phyloP scores from a whole-genome alignment of 2,113 vertebrate genomes.

The Melozone crissalis region DNA sequence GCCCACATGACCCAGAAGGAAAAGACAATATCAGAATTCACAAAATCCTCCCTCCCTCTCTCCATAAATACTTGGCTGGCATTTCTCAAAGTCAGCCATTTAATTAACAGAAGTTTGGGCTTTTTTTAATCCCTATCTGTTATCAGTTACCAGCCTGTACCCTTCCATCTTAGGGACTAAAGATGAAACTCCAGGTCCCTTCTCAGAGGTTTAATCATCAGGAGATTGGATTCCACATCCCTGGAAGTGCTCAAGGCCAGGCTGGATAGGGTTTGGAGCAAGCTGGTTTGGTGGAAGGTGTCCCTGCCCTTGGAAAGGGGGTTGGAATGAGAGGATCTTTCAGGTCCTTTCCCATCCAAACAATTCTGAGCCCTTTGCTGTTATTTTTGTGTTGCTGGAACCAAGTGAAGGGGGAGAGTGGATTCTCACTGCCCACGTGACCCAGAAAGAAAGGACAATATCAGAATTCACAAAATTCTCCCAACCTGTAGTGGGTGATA shows the following conservation, averaged over 20 bases:
- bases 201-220: not conserved
- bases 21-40: too few species aligned
- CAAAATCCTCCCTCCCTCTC: not conserved
- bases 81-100: conserved; percentile 4
- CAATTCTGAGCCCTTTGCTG: not conserved
- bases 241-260: not conserved
- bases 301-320: fast-evolving
- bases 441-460: not conserved
- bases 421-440: not conserved
- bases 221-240: not conserved
- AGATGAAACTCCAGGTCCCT: not conserved
- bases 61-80: not conserved
- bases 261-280: not conserved
- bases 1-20: too few species aligned
- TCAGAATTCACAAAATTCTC: not conserved
- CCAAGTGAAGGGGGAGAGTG: not conserved
- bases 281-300: not conserved
- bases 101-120: not conserved
- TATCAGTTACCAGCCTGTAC: not conserved
- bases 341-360: not conserved
- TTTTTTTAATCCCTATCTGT: not conserved
- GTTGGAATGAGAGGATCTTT: not conserved
- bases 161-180: not conserved
- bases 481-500: fast-evolving
- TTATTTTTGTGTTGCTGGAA: not conserved